A percentile compares a stretch with the other conserved stretches of the same genome.
phyloP scores from a whole-genome alignment of 2,797 vertebrate species.

The Girardinus metallicus region DNA sequence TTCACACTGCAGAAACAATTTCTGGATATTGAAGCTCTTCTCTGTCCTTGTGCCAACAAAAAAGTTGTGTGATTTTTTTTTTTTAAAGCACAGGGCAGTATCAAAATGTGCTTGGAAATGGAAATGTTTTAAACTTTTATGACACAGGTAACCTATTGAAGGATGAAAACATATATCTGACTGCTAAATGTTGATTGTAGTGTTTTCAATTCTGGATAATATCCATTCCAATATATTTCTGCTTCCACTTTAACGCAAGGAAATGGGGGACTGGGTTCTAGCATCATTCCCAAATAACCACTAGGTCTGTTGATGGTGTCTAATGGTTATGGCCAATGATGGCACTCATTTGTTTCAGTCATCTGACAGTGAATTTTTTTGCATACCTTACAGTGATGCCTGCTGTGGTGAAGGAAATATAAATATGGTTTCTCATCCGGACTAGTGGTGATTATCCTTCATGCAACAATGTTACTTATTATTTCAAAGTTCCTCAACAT shows the following conservation, averaged over 20 bases:
- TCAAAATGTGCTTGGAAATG: neutral
- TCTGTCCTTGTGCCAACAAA: slow-evolving; percentile 1
- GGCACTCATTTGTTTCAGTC: neutral
- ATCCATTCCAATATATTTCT: neutral
- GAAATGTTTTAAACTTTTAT: neutral
- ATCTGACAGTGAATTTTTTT: neutral
- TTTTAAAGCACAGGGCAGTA: neutral
- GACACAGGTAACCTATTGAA: neutral
- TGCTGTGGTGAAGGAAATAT: neutral
- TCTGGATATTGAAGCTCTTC: slow-evolving; percentile 2
- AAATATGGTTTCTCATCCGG: neutral
- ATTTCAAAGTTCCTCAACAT: neutral
- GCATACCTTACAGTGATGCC: neutral
- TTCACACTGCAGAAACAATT: slow-evolving; percentile 15
- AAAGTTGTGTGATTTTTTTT: slow-evolving; percentile 6
- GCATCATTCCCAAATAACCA: neutral
- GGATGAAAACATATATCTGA: neutral
- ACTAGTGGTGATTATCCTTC: neutral
- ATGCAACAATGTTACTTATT: neutral
- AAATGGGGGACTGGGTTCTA: neutral
- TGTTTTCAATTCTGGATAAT: neutral
- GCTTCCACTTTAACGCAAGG: neutral
- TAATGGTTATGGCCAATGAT: neutral
- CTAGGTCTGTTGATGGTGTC: neutral
- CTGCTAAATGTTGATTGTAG: neutral